Base-by-base conservation (phyloP, 1,140 invertebrate genomes). In the Pseudachorutes palmiensis region DNA sequence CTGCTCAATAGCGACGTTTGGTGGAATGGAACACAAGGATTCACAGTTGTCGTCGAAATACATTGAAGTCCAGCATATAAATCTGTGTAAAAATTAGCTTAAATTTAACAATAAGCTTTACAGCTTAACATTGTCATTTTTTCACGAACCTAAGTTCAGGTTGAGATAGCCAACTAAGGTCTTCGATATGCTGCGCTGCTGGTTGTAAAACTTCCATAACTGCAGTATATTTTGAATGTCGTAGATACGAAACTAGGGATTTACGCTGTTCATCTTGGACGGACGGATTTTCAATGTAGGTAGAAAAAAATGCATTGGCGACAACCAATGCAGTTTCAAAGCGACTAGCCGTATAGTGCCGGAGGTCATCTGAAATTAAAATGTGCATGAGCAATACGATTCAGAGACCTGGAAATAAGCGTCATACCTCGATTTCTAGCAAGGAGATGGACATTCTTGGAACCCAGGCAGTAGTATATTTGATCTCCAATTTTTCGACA, bases 381-480 rank as follows among this genome's bases (percentile, higher is more conserved):
- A 58, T 29, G 19, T 26, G 26, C 33, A 33, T 26, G 33, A 29
- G 1, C 32, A 66, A 59, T 2, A 26, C 19, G 3, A 31, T 32
- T 2, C 14, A 19, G n/a, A n/a, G 2, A 16, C 5, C 16, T n/a
- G n/a, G 2, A 0, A 61, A 55, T 45, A 9, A 1, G 0, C 2
- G 31, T 31, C 58, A 29, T 65, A 73, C 72, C 58, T 57, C 12
- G 14, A 62, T 75, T 77, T 61, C 75, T 76, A 48, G 80, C 77
- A 30, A 82, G 59, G 65, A 82, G 69, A 72, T 82, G 81, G 41
- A 82, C 81, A 76, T 82, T 82, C 72, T 82, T 82, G 2, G 81
- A 82, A 3, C 81, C 81, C 55, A 78, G 76, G 72, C 78, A 78
- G 29, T 80, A 70, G 9, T 77, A 71, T 64, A 72, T 74, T 55